phyloP scores from a whole-genome alignment of 2,888 invertebrate genomes.

The Antheraea assamensis region DNA sequence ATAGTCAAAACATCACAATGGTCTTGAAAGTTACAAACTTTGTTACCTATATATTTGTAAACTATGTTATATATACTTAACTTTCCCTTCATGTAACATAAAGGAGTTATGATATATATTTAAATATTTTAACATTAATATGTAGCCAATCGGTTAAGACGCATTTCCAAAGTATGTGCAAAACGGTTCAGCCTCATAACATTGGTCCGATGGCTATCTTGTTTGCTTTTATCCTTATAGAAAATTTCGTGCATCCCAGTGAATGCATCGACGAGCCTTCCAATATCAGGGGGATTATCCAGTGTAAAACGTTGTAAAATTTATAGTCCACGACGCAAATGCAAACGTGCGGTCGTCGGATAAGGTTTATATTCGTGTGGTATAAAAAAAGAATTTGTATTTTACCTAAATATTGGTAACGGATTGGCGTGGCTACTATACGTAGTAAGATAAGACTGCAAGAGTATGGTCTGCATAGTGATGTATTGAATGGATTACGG shows the following conservation, averaged over 20 bases:
- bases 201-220: conserved; percentile 77
- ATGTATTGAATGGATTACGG: conserved; percentile 77
- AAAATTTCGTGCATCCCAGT: conserved; percentile 80
- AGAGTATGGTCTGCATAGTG: conserved; percentile 68
- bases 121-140: not conserved
- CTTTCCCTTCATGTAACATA: not conserved
- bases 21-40: too few species aligned
- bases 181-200: conserved; percentile 46
- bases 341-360: conserved; percentile 39
- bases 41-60: too few species aligned
- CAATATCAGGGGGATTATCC: conserved; percentile 79
- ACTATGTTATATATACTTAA: not conserved
- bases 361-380: conserved; percentile 53
- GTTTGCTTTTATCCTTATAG: conserved; percentile 82
- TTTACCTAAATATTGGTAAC: conserved; percentile 80
- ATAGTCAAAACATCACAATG: too few species aligned
- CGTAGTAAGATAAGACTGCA: conserved; percentile 62
- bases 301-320: conserved; percentile 71
- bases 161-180: conserved; percentile 24
- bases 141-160: not conserved
- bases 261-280: conserved; percentile 79
- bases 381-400: conserved; percentile 61
- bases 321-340: conserved; percentile 41
- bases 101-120: too few species aligned
- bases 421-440: conserved; percentile 75